Conservation (phyloP, 2,888 invertebrate species). For the Apamea monoglypha region DNA sequence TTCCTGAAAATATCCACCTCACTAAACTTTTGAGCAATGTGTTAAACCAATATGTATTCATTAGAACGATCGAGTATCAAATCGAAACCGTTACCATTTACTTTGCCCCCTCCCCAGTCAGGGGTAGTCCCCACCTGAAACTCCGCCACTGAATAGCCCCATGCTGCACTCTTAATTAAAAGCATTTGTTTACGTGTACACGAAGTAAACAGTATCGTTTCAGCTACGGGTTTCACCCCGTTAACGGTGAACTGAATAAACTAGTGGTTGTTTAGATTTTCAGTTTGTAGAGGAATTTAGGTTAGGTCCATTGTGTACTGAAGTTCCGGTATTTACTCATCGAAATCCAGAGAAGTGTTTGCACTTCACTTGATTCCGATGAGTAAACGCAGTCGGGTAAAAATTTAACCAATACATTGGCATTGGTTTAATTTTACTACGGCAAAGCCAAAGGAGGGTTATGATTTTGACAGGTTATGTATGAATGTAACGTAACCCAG, state of each 20-base stretch:
- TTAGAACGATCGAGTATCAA: background rate
- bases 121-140: background rate
- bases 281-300: background rate
- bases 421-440: too few species aligned
- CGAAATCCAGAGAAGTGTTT: background rate
- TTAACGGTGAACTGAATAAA: background rate
- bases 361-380: too few species aligned
- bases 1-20: background rate
- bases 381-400: too few species aligned
- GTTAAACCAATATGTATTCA: background rate
- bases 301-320: background rate
- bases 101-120: background rate
- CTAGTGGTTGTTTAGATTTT: background rate
- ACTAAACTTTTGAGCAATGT: background rate
- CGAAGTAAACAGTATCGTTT: conserved; percentile 7
- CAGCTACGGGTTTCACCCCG: background rate
- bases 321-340: background rate
- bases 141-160: background rate
- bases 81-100: background rate
- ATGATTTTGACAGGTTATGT: too few species aligned
- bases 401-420: too few species aligned
- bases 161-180: conserved; percentile 39
- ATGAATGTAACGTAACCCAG: too few species aligned
- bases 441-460: too few species aligned
- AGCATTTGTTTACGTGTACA: conserved; percentile 14